Evolutionary conservation across 2,888 invertebrate species (phyloP).

Genomic region (Sialis lutaria): DNA sequence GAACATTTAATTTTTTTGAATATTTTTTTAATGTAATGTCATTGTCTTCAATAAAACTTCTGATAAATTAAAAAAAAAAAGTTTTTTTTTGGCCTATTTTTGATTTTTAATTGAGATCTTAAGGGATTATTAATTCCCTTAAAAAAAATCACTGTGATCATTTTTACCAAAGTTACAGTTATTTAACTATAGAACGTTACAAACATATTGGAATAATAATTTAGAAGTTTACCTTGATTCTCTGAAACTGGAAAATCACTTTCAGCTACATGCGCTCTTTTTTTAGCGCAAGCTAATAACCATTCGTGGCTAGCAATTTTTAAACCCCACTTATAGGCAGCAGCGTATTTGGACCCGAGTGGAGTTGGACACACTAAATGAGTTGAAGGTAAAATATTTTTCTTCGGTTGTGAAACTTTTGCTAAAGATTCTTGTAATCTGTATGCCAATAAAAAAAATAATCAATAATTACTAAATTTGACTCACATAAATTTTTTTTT

Average conservation of each 20-base stretch:
- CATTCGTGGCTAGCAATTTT: constrained; percentile 65
- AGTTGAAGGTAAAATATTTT: constrained; percentile 46
- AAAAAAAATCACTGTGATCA: constrained; percentile 6
- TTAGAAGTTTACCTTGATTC: constrained; percentile 24
- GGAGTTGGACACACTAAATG: constrained; percentile 62
- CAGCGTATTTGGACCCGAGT: constrained; percentile 63
- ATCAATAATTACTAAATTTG: background rate
- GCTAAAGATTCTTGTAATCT: constrained; percentile 40
- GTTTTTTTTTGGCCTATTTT: too few species aligned
- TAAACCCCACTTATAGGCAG: constrained; percentile 70
- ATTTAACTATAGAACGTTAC: background rate
- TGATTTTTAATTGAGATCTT: too few species aligned
- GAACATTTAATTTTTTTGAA: too few species aligned
- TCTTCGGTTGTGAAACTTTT: constrained; percentile 25
- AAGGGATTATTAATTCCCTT: too few species aligned
- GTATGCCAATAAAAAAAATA: background rate
- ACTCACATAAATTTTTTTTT: too few species aligned
- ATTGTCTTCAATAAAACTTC: too few species aligned
- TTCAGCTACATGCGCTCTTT: constrained; percentile 36
- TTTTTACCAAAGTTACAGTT: background rate
- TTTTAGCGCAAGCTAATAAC: constrained; percentile 50
- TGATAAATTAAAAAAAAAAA: too few species aligned
- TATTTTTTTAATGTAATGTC: too few species aligned
- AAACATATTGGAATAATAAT: background rate
- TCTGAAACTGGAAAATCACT: constrained; percentile 39